These are phyloP conservation scores for Apus apus DNA, from an alignment of 2,113 vertebrate genomes.

Conservation along the genomic window DNA sequence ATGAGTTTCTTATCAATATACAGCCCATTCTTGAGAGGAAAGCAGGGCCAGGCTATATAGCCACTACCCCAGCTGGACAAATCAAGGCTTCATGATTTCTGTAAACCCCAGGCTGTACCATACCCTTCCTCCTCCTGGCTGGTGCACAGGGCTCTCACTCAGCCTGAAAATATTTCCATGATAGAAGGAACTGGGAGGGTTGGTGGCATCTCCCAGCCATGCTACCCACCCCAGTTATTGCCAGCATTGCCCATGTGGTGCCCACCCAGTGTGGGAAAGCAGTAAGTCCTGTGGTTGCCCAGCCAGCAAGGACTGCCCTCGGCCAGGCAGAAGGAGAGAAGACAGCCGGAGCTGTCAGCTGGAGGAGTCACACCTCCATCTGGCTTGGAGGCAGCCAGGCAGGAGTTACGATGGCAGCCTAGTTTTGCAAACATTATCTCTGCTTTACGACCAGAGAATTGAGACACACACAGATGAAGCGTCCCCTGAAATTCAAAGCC, in stretches of 20 bases:
- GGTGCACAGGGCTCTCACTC: neutral
- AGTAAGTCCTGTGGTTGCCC: fast-evolving
- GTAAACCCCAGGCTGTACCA: neutral
- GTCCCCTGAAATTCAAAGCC: neutral
- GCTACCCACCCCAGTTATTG: neutral
- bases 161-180: too few relatives aligned
- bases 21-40: neutral
- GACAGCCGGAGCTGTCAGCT: neutral
- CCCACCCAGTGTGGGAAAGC: fast-evolving
- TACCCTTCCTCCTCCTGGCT: neutral
- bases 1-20: neutral
- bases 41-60: neutral
- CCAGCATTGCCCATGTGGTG: neutral
- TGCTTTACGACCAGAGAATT: neutral
- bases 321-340: neutral
- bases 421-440: neutral
- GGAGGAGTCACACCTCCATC: neutral
- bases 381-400: neutral
- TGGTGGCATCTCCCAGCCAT: neutral
- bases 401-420: neutral
- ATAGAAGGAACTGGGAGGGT: neutral
- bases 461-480: fast-evolving
- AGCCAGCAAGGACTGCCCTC: neutral
- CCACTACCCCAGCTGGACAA: neutral
- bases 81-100: neutral